Percentiles rank a stretch among this genome's conserved stretches.
These are phyloP conservation scores for Monochamus alternatus DNA, from an alignment of 2,888 invertebrate species.

Conservation along the genomic window DNA sequence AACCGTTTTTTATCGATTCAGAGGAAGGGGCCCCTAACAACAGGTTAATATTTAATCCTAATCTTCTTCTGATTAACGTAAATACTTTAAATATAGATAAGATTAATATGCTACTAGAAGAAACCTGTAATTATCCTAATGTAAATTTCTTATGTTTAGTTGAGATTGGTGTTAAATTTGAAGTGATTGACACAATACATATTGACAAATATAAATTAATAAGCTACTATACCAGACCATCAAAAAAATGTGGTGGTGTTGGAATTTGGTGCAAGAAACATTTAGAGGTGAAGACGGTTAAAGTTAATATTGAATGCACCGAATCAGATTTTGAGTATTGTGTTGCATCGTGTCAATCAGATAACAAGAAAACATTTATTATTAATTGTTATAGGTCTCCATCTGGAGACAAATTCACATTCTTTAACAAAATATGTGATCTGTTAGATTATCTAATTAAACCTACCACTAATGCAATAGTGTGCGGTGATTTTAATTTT, in stretches of 20 bases:
- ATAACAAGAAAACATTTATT: conserved; percentile 13
- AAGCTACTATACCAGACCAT: conserved; percentile 15
- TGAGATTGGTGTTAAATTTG: conserved; percentile 28
- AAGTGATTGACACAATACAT: conserved; percentile 15
- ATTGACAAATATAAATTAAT: conserved; percentile 11
- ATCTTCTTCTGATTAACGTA: conserved; percentile 22
- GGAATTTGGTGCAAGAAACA: conserved; percentile 18
- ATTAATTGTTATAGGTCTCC: conserved; percentile 28
- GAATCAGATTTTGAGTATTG: conserved; percentile 12
- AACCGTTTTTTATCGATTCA: not conserved
- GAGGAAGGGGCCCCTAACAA: too few species aligned
- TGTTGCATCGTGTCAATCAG: conserved; percentile 10
- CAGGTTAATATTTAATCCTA: conserved; percentile 10
- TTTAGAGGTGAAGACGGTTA: conserved; percentile 9
- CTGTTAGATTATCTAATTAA: conserved; percentile 23
- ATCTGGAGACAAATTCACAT: conserved; percentile 21
- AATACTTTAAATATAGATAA: conserved; percentile 24
- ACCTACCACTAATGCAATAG: conserved; percentile 17
- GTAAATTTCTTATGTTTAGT: conserved; percentile 22
- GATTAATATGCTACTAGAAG: conserved; percentile 19
- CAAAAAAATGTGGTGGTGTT: conserved; percentile 20
- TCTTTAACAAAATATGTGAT: conserved; percentile 19
- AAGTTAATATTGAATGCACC: conserved; percentile 13
- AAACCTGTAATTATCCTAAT: conserved; percentile 24
- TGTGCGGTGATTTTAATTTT: conserved; percentile 30